A percentile compares a stretch with the other conserved stretches of the same genome.
Evolutionary conservation across 2,797 vertebrate genomes (phyloP).

Genomic region (Esox masquinongy): DNA sequence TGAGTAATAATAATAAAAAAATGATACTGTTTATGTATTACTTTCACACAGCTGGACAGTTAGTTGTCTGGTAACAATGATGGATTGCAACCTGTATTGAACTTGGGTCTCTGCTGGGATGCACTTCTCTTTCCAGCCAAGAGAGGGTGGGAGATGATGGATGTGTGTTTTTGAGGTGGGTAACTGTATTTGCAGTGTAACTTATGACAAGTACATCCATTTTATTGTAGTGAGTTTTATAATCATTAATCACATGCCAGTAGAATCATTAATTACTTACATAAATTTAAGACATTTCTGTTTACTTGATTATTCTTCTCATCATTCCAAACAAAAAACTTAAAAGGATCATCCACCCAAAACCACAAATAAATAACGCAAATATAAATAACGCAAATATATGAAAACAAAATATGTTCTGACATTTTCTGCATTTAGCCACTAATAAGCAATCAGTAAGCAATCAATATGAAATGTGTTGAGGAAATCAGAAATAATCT

Average conservation of each 20-base stretch:
- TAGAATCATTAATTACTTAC: too few relatives aligned
- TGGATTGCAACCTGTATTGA: background rate
- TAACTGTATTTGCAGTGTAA: background rate
- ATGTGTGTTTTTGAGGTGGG: background rate
- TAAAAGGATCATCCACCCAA: too few relatives aligned
- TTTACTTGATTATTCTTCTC: constrained; percentile 11
- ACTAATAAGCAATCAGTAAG: too few relatives aligned
- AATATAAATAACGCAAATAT: too few relatives aligned
- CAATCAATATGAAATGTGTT: too few relatives aligned
- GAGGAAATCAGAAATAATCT: too few relatives aligned
- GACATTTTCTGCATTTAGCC: too few relatives aligned
- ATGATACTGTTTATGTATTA: background rate
- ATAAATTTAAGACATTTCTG: background rate
- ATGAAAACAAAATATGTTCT: too few relatives aligned
- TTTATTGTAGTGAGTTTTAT: constrained; percentile 2
- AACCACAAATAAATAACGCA: too few relatives aligned
- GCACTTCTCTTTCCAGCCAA: constrained; percentile 16
- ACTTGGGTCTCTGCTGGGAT: background rate
- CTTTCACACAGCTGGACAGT: background rate
- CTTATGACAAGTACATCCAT: background rate
- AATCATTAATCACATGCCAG: background rate
- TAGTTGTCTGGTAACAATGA: background rate
- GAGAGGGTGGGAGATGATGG: constrained; percentile 14
- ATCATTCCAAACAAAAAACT: background rate
- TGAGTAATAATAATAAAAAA: constrained; percentile 41